A percentile compares a stretch with the other conserved stretches of the same genome.
Conservation (phyloP, 2,888 invertebrate genomes). For the Rhamphomyia laevipes region DNA sequence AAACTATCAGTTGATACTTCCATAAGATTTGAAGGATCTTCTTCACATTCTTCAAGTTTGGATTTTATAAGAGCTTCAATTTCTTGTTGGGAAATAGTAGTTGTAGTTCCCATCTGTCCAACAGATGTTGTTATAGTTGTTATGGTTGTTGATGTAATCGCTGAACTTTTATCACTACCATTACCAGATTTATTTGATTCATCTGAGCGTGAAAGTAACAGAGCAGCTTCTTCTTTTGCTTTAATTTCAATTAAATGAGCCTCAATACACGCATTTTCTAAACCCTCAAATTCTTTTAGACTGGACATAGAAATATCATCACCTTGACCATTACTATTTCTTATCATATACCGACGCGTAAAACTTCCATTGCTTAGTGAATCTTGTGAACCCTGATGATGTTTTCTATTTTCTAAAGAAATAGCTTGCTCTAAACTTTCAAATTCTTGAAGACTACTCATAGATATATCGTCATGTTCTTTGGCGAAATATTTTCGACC, state of each 20-base stretch:
- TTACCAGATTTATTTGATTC: conserved; percentile 37
- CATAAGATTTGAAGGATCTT: conserved; percentile 39
- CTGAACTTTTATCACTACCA: conserved; percentile 18
- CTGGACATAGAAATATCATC: conserved; percentile 81
- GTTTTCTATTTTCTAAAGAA: conserved; percentile 62
- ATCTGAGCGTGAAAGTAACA: conserved; percentile 46
- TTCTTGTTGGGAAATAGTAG: conserved; percentile 19
- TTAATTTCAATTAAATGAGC: conserved; percentile 71
- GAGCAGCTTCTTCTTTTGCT: conserved; percentile 74
- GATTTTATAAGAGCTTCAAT: conserved; percentile 36
- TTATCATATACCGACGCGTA: conserved; percentile 55
- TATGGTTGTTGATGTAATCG: conserved; percentile 21
- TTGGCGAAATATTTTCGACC: conserved; percentile 72
- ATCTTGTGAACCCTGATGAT: conserved; percentile 71
- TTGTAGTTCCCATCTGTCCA: conserved; percentile 16
- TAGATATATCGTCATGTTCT: conserved; percentile 84
- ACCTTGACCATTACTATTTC: conserved; percentile 62
- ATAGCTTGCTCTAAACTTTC: conserved; percentile 82
- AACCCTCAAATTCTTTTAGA: conserved; percentile 82
- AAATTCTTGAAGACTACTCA: conserved; percentile 89
- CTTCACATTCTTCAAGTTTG: conserved; percentile 30
- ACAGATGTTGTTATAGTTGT: conserved; percentile 25
- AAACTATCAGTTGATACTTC: conserved; percentile 52
- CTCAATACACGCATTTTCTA: conserved; percentile 79
- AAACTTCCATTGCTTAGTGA: conserved; percentile 72